phyloP scores from a whole-genome alignment of 2,888 invertebrate genomes.

The Agrotis puta region DNA sequence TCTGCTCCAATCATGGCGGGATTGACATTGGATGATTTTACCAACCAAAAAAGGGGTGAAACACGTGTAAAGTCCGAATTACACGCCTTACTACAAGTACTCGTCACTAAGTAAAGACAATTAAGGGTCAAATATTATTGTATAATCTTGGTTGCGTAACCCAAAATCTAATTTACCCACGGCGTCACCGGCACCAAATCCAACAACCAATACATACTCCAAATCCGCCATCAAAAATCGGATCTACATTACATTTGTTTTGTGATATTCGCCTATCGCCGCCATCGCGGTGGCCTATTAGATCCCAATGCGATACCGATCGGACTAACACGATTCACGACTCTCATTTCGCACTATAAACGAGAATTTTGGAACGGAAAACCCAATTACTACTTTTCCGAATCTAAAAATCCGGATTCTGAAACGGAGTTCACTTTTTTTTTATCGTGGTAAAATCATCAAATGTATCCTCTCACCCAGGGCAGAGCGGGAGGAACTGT shows the following conservation, averaged over 20 bases:
- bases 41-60: no score
- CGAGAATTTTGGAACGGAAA: conserved; percentile 32
- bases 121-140: background rate
- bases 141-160: background rate
- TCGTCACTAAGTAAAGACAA: background rate
- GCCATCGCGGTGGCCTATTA: conserved; percentile 10
- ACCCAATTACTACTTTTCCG: conserved; percentile 37
- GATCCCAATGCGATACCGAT: conserved; percentile 29
- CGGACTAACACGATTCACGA: conserved; percentile 31
- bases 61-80: no score
- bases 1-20: no score
- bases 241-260: conserved; percentile 25
- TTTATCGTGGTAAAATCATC: no score
- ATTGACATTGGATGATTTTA: no score
- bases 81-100: no score
- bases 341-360: conserved; percentile 34
- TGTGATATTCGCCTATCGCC: conserved; percentile 21
- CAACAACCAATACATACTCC: background rate
- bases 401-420: conserved; percentile 10
- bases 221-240: background rate
- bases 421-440: background rate
- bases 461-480: no score
- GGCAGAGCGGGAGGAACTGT: no score
- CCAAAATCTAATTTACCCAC: background rate
- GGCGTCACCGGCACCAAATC: no score